Base-by-base conservation (phyloP, 2,797 vertebrate species). In the Gobionotothen gibberifrons region DNA sequence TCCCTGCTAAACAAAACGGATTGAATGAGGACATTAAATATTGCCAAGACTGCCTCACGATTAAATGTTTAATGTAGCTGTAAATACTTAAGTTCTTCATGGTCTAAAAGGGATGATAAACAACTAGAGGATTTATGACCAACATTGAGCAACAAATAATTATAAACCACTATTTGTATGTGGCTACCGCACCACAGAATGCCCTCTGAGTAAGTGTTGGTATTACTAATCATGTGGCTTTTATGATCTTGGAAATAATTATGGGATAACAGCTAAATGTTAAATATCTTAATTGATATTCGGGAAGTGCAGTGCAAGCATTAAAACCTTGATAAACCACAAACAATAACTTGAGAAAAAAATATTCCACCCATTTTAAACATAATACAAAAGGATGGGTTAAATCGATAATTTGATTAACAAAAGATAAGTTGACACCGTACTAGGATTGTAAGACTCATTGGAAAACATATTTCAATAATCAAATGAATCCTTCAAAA, bases 1-100 rank as follows among this genome's bases (percentile, higher is more conserved):
- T 75, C 85, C 88, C 95, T 95, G 78, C 49, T 59, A 78, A 78
- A 57, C 13, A 81, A 70, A 62, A 17, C 42, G 1, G 15, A 15
- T 12, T 26, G 17, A 53, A 72, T 44, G 5, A 70, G 14, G 39
- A 40, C 39, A 60, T 64, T 84, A 3, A 51, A 29, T 17, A 54
- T 9, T 67, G 3, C 49, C 16, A 58, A 43, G 29, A 22, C 3
- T 44, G 47, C 43, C 11, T 59, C 9, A 22, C 65, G 16, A 78
- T 32, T 22, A 56, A 43, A 66, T 67, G 17, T 48, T 40, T 11
- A 22, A 55, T 26, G 1, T 54, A 13, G 29, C 32, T 36, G 39
- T 42, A 46, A 65, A 61, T 59, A 22, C 15, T 59, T 32, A 4
- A n/a, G 19, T 65, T 49, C 19, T 64, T 67, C 12, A 40, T 48